Conservation (phyloP, 2,888 invertebrate species). For the Thalpophila matura region DNA sequence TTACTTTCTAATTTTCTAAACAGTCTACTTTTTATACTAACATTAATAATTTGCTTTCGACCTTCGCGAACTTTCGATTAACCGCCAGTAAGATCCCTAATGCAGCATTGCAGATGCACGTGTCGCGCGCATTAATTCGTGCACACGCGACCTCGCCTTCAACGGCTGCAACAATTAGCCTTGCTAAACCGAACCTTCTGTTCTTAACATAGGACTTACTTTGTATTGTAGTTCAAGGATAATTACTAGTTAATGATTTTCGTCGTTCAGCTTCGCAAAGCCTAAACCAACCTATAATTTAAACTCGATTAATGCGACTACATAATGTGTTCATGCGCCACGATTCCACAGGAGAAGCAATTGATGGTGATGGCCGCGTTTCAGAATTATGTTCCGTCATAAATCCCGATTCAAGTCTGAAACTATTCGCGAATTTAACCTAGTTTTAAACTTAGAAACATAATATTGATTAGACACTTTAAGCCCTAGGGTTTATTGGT, state of each 20-base stretch:
- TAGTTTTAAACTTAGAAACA: no score
- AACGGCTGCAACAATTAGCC: not conserved
- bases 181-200: slow-evolving; percentile 9
- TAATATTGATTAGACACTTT: no score
- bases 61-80: not conserved
- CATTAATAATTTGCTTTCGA: not conserved
- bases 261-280: not conserved
- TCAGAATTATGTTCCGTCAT: no score
- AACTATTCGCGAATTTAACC: no score
- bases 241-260: not conserved
- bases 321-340: not conserved
- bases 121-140: slow-evolving; percentile 47
- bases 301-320: not conserved
- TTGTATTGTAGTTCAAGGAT: not conserved
- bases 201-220: slow-evolving; percentile 1
- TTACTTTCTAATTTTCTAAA: not conserved
- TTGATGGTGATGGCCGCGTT: no score
- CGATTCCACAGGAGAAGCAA: no score
- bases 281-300: not conserved
- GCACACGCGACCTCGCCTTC: slow-evolving; percentile 15
- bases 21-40: no score
- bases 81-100: slow-evolving; percentile 22
- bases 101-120: slow-evolving; percentile 61
- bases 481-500: not conserved
- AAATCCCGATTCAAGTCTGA: no score